Percentiles rank a stretch among this genome's conserved stretches.
Evolutionary conservation across 2,888 invertebrate species (phyloP).

Genomic region (Bedellia somnulentella): DNA sequence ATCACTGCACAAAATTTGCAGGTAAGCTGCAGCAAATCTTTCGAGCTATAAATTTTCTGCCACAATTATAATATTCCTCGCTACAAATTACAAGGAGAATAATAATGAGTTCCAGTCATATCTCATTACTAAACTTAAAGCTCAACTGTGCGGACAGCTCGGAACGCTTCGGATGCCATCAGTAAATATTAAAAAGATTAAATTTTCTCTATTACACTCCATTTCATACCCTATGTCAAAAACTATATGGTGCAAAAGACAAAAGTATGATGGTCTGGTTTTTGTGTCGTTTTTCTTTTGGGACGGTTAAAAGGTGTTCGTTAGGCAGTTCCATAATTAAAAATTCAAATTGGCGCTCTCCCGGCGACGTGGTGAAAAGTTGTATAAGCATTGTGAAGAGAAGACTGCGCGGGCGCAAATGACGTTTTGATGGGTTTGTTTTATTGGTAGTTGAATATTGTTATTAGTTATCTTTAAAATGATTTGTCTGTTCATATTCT

Average conservation of each 20-base stretch:
- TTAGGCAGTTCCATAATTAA: constrained; percentile 47
- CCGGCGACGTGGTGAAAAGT: constrained; percentile 33
- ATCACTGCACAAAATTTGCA: constrained; percentile 16
- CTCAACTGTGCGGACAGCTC: constrained; percentile 38
- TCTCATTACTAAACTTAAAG: constrained; percentile 50
- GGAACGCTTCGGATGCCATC: constrained; percentile 28
- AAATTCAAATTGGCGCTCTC: constrained; percentile 36
- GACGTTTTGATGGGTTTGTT: constrained; percentile 10
- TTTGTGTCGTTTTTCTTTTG: too few relatives aligned
- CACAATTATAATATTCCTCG: constrained; percentile 29
- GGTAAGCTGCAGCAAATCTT: constrained; percentile 25
- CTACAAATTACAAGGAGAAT: constrained; percentile 40
- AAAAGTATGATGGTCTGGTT: too few relatives aligned
- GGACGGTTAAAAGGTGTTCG: constrained; percentile 26
- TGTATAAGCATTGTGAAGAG: constrained; percentile 21
- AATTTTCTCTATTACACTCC: too few relatives aligned
- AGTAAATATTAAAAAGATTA: constrained; percentile 18
- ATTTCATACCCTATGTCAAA: too few relatives aligned
- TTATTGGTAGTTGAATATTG: constrained; percentile 3
- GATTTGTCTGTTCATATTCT: too few relatives aligned
- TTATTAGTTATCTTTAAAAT: too few relatives aligned
- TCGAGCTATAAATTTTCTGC: constrained; percentile 31
- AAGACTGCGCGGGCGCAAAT: constrained; percentile 17
- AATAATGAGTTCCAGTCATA: constrained; percentile 50
- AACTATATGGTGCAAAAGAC: too few relatives aligned